Evolutionary conservation across 2,888 invertebrate species (phyloP).

Genomic region (Clivina fossor): DNA sequence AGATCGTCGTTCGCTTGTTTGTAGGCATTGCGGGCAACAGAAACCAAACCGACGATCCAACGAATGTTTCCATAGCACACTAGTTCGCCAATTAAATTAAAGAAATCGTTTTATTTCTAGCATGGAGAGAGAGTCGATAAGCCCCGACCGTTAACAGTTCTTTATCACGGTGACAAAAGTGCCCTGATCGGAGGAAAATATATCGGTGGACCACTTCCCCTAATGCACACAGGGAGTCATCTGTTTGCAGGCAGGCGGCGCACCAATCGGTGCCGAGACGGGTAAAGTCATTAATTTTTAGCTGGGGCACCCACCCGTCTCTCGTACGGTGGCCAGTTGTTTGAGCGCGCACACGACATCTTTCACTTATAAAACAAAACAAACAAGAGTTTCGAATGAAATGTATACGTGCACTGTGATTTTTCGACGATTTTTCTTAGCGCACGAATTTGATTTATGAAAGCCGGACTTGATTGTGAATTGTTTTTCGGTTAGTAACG

Average conservation of each 20-base stretch:
- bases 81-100: constrained; percentile 28
- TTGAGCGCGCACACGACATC: too few species aligned
- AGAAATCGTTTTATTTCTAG: constrained; percentile 31
- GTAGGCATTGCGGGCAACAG: too few species aligned
- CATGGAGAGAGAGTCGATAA: constrained; percentile 24
- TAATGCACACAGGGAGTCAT: constrained; percentile 30
- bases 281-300: constrained; percentile 31
- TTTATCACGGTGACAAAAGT: constrained; percentile 33
- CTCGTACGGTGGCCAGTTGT: constrained; percentile 2
- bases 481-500: too few species aligned
- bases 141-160: constrained; percentile 28
- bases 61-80: background rate
- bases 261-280: constrained; percentile 16
- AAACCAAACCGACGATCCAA: background rate
- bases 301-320: constrained; percentile 8
- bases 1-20: background rate
- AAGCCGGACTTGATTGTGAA: too few species aligned
- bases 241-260: constrained; percentile 29
- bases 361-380: too few species aligned
- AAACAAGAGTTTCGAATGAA: too few species aligned
- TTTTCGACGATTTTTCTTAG: too few species aligned
- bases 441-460: too few species aligned
- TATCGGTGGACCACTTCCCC: constrained; percentile 26
- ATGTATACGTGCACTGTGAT: too few species aligned
- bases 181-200: constrained; percentile 28